Conservation (phyloP, 2,113 vertebrate species). For the Pluvialis apricaria region DNA sequence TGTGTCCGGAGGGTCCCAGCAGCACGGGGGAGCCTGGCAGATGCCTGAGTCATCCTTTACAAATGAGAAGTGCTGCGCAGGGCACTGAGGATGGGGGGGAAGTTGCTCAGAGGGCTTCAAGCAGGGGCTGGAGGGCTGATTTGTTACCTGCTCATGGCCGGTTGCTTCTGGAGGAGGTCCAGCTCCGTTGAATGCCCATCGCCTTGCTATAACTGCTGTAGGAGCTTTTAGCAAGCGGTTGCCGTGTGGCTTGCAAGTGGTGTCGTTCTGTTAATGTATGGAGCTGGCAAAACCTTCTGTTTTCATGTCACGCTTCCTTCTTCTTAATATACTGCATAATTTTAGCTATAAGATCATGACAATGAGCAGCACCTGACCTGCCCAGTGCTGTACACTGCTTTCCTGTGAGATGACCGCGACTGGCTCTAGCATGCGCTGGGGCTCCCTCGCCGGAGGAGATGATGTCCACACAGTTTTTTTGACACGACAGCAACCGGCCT, state of each 20-base stretch:
- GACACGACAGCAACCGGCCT: not conserved
- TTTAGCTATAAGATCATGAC: not conserved
- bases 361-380: fast-evolving
- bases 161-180: not conserved
- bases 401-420: fast-evolving
- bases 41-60: not conserved
- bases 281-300: not conserved
- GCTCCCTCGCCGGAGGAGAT: not conserved
- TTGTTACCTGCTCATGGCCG: not conserved
- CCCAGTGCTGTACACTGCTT: fast-evolving
- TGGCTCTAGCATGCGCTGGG: fast-evolving
- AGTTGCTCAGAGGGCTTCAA: not conserved
- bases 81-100: not conserved
- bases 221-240: not conserved
- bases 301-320: fast-evolving
- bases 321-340: fast-evolving
- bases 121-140: not conserved
- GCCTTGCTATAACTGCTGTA: fast-evolving
- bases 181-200: fast-evolving
- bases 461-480: fast-evolving
- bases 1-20: not conserved
- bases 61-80: not conserved
- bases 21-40: not conserved
- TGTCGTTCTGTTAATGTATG: fast-evolving
- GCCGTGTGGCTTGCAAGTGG: not conserved